A percentile compares a stretch with the other conserved stretches of the same genome.
Evolutionary conservation across 1,140 invertebrate species (phyloP).

Genomic region (Paraescarpia echinospica): DNA sequence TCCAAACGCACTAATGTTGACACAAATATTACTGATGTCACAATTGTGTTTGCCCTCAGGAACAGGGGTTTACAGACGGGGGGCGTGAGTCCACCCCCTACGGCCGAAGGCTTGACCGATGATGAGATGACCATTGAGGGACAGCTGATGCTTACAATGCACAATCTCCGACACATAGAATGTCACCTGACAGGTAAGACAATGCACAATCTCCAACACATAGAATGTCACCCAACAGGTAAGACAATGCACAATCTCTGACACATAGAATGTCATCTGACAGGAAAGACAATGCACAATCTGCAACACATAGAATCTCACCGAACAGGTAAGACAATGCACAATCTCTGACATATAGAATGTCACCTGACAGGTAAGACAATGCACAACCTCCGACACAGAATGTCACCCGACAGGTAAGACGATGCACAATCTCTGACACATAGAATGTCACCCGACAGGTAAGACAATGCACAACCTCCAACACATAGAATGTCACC

Average conservation of each 20-base stretch:
- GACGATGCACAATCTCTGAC: background rate
- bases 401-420: no score
- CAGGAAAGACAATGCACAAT: background rate
- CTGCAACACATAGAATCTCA: background rate
- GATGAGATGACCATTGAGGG: background rate
- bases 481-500: no score
- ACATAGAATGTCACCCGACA: no score
- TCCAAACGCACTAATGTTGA: no score
- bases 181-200: background rate
- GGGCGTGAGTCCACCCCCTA: background rate
- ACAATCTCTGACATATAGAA: background rate
- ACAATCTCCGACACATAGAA: conserved; percentile 5
- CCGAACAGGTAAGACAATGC: background rate
- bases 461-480: no score
- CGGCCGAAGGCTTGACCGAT: background rate
- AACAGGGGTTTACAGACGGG: background rate
- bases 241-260: background rate
- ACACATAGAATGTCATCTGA: background rate
- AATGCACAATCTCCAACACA: background rate
- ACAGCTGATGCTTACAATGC: background rate
- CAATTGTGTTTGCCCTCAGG: background rate
- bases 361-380: background rate
- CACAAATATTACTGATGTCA: no score
- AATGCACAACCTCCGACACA: no score
- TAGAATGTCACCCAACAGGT: background rate